These are phyloP conservation scores for Fulica atra DNA, from an alignment of 2,113 vertebrate genomes.

Conservation along the genomic window DNA sequence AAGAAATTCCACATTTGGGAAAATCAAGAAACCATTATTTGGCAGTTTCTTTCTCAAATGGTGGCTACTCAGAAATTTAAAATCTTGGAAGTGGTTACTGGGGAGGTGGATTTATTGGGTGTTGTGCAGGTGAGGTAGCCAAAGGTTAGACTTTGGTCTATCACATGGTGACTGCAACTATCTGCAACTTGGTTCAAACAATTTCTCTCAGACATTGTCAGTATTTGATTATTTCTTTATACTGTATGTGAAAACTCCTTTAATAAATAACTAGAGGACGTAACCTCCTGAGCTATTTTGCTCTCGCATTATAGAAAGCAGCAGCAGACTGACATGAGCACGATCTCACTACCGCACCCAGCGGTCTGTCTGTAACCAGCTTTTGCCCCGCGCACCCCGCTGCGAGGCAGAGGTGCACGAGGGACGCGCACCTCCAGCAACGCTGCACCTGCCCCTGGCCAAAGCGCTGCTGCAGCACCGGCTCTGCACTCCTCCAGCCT, in stretches of 20 bases:
- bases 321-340: not conserved
- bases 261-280: not conserved
- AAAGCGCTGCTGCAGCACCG: not conserved
- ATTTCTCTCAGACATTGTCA: not conserved
- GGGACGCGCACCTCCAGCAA: not conserved
- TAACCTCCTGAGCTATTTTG: not conserved
- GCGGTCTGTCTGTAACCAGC: not conserved
- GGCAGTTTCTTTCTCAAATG: slow-evolving; percentile 39
- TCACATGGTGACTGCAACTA: not conserved
- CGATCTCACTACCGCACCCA: not conserved
- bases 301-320: not conserved
- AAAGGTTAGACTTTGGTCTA: slow-evolving; percentile 29
- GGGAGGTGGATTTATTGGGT: slow-evolving; percentile 54
- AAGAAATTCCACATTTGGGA: slow-evolving; percentile 58
- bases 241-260: not conserved
- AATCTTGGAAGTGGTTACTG: slow-evolving; percentile 42
- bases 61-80: slow-evolving; percentile 1
- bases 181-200: not conserved
- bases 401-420: not conserved
- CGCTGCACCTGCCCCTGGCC: not conserved
- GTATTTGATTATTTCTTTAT: not conserved
- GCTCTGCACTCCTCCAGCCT: not conserved
- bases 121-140: slow-evolving; percentile 38
- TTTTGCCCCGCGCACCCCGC: accelerated
- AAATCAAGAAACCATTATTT: slow-evolving; percentile 37